Percentiles rank a stretch among this genome's conserved stretches.
Conservation (phyloP, 1,140 invertebrate genomes). For the Dysdera silvatica region DNA sequence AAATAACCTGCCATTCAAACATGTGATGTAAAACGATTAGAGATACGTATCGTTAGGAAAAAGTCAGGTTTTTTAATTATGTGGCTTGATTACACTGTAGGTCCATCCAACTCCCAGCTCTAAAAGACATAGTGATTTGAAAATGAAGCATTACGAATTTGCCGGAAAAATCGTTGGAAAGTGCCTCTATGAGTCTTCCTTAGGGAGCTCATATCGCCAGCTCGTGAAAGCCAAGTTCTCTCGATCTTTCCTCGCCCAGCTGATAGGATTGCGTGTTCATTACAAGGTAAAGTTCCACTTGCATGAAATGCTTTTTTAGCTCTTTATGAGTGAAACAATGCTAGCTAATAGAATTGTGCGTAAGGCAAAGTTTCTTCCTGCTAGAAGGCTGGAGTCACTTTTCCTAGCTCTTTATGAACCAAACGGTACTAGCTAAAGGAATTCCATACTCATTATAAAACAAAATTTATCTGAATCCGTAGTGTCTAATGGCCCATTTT, state of each 20-base stretch:
- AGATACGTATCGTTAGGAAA: too few relatives aligned
- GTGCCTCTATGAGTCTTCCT: constrained; percentile 81
- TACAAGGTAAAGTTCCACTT: constrained; percentile 59
- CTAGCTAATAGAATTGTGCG: too few relatives aligned
- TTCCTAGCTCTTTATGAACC: too few relatives aligned
- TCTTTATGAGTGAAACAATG: too few relatives aligned
- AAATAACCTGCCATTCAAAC: too few relatives aligned
- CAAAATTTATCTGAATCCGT: too few relatives aligned
- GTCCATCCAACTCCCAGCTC: constrained; percentile 90
- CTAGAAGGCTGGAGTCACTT: too few relatives aligned
- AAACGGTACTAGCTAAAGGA: too few relatives aligned
- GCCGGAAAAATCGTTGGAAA: constrained; percentile 90
- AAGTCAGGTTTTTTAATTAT: not conserved
- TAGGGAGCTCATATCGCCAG: constrained; percentile 77
- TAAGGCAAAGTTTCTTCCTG: too few relatives aligned
- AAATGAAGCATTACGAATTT: constrained; percentile 85
- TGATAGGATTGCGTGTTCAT: constrained; percentile 84
- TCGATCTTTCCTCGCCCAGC: constrained; percentile 85
- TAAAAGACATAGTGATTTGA: constrained; percentile 60
- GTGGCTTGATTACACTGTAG: constrained; percentile 28
- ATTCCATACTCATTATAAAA: too few relatives aligned
- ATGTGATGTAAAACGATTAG: too few relatives aligned
- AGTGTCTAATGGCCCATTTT: too few relatives aligned
- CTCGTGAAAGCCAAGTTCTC: constrained; percentile 81
- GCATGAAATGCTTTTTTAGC: not conserved